Percentiles rank a stretch among this genome's conserved stretches.
Conservation (phyloP, 2,797 vertebrate species). For the Alauda arvensis region DNA sequence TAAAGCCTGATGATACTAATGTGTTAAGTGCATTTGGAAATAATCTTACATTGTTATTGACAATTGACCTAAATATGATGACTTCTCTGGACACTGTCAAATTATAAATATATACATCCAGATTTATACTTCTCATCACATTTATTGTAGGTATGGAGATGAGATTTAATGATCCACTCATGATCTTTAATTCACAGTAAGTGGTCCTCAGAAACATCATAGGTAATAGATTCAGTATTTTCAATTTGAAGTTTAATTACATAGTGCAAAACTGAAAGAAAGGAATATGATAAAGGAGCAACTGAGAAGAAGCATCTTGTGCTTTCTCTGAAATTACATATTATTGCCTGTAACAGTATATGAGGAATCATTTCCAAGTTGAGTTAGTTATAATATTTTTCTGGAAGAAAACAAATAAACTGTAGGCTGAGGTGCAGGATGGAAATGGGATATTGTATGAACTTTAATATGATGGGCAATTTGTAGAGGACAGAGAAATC, state of each 20-base stretch:
- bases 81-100: neutral
- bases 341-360: neutral
- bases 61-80: neutral
- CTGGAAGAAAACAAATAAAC: neutral
- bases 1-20: neutral
- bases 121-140: neutral
- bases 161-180: neutral
- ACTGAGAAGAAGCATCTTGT: neutral
- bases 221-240: neutral
- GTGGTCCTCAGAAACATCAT: neutral
- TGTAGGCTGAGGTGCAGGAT: neutral
- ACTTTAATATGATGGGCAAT: neutral
- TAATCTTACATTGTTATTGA: neutral
- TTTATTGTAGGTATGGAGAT: neutral
- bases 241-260: conserved; percentile 19
- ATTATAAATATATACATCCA: neutral
- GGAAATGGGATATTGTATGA: neutral
- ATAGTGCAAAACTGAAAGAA: neutral
- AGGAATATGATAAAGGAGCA: neutral
- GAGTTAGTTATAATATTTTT: neutral
- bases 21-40: neutral
- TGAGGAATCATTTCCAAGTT: neutral
- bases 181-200: neutral
- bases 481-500: conserved; percentile 10
- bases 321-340: neutral